These are phyloP conservation scores for Acleris emargana DNA, from an alignment of 2,888 invertebrate genomes.

Conservation along the genomic window DNA sequence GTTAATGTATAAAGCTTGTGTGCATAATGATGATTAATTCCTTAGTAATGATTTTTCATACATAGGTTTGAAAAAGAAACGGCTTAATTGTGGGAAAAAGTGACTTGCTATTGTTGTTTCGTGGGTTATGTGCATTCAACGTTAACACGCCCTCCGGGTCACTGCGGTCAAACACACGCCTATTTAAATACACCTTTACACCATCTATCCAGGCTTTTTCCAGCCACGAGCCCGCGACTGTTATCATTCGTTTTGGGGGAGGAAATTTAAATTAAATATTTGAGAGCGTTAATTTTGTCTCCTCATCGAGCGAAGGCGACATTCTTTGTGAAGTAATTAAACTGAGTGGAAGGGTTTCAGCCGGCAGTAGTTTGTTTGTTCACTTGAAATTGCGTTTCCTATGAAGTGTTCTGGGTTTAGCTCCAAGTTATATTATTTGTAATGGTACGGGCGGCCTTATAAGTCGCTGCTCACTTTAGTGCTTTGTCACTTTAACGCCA, in stretches of 20 bases:
- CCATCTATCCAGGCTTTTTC: conserved; percentile 43
- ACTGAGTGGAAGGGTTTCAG: conserved; percentile 82
- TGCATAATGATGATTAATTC: too few species aligned
- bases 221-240: conserved; percentile 64
- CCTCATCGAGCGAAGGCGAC: conserved; percentile 82
- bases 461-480: too few species aligned
- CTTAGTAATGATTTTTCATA: too few species aligned
- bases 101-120: too few species aligned
- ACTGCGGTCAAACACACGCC: too few species aligned
- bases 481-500: too few species aligned
- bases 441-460: conserved; percentile 8
- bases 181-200: conserved; percentile 46
- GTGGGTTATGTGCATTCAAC: too few species aligned
- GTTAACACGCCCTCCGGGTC: too few species aligned
- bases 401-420: conserved; percentile 68
- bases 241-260: conserved; percentile 80
- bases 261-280: conserved; percentile 84
- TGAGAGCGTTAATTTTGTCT: conserved; percentile 84
- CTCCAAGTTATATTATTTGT: conserved; percentile 55
- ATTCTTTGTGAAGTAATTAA: conserved; percentile 84
- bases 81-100: too few species aligned
- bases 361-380: conserved; percentile 82
- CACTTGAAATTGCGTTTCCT: conserved; percentile 80
- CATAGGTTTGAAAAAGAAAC: too few species aligned
- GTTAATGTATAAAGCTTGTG: too few species aligned